A percentile compares a stretch with the other conserved stretches of the same genome.
These are phyloP conservation scores for Dolichopus griseipennis DNA, from an alignment of 2,888 invertebrate species.

Conservation along the genomic window DNA sequence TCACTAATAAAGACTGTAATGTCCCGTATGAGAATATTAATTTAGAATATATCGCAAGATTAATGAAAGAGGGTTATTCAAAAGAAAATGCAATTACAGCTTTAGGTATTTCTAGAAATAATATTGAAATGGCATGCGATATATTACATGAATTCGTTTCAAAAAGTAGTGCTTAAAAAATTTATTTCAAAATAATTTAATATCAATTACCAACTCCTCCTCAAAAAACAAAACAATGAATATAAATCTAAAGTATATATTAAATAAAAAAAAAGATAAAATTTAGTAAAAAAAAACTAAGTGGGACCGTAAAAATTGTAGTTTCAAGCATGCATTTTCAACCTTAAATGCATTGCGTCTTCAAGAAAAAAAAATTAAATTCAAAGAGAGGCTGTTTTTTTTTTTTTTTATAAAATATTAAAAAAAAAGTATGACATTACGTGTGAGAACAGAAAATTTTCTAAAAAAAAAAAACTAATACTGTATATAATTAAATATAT, in stretches of 20 bases:
- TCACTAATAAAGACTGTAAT: constrained; percentile 45
- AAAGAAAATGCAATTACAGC: constrained; percentile 86
- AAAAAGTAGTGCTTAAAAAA: constrained; percentile 41
- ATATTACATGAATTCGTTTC: constrained; percentile 84
- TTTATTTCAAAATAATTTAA: too few relatives aligned
- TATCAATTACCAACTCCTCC: too few relatives aligned
- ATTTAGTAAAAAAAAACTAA: not conserved
- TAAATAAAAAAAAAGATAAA: not conserved
- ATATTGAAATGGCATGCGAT: constrained; percentile 92
- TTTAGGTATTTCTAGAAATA: constrained; percentile 84
- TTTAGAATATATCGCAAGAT: constrained; percentile 78
- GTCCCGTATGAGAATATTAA: constrained; percentile 80
- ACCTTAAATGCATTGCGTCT: not conserved
- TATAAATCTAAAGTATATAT: too few relatives aligned
- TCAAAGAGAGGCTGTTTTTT: constrained; percentile 4
- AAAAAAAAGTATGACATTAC: not conserved
- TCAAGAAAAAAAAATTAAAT: not conserved
- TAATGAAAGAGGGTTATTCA: constrained; percentile 84
- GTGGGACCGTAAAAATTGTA: not conserved
- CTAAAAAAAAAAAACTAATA: not conserved
- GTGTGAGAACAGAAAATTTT: not conserved
- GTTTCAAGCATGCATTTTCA: not conserved
- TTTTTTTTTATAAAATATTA: not conserved
- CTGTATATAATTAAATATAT: too few relatives aligned
- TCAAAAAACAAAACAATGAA: too few relatives aligned